These are phyloP conservation scores for Clarias platycephalus DNA, from an alignment of 2,797 vertebrate species.

Conservation along the genomic window DNA sequence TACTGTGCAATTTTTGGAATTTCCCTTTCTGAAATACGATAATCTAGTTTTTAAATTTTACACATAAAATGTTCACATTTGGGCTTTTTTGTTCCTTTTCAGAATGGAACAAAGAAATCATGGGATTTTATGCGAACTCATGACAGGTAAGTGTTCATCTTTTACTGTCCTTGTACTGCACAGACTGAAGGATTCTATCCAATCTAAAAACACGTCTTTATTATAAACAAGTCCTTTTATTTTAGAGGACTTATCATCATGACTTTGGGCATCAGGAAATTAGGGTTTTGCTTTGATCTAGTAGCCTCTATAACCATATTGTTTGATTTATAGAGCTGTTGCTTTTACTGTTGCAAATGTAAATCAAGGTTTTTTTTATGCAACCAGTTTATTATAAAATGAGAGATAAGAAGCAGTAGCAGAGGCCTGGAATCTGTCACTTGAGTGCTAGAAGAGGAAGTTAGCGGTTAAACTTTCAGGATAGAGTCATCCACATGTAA, in stretches of 20 bases:
- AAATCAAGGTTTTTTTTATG: slow-evolving; percentile 35
- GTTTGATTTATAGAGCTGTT: slow-evolving; percentile 30
- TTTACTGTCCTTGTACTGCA: not conserved
- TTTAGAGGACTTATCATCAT: not conserved
- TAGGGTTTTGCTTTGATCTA: slow-evolving; percentile 4
- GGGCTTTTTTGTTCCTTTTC: slow-evolving; percentile 56
- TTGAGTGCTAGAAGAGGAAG: slow-evolving; percentile 43
- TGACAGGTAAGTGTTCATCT: slow-evolving; percentile 77
- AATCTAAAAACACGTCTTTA: not conserved
- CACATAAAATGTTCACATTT: slow-evolving; percentile 16
- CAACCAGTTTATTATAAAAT: slow-evolving; percentile 31
- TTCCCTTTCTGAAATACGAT: not conserved
- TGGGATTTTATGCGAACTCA: slow-evolving; percentile 93
- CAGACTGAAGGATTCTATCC: not conserved
- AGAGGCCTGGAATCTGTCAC: slow-evolving; percentile 48
- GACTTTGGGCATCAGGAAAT: slow-evolving; percentile 2
- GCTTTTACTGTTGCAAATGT: slow-evolving; percentile 33
- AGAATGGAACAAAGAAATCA: slow-evolving; percentile 88
- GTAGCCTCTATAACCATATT: not conserved
- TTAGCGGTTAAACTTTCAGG: slow-evolving; percentile 7
- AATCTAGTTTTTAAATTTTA: not conserved
- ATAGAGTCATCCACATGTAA: slow-evolving; percentile 26
- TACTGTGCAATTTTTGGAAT: not conserved
- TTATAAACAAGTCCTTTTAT: not conserved
- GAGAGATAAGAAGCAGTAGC: slow-evolving; percentile 28